A percentile compares a stretch with the other conserved stretches of the same genome.
phyloP scores from a whole-genome alignment of 2,888 invertebrate species.

The Agriotes lineatus region DNA sequence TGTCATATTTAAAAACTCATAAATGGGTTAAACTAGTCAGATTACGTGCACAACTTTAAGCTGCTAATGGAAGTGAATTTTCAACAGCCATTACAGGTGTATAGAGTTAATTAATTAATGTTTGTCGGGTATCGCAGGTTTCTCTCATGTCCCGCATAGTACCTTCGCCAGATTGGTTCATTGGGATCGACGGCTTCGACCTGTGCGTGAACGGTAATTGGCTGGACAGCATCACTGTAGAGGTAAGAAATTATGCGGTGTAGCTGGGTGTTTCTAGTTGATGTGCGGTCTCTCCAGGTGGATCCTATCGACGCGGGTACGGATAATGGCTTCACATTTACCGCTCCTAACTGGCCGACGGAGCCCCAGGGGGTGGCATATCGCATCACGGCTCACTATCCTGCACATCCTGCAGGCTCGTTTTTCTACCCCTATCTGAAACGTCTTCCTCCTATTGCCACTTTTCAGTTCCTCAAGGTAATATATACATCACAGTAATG shows the following conservation, averaged over 20 bases:
- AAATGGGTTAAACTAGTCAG: too few species aligned
- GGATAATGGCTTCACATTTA: slow-evolving; percentile 95
- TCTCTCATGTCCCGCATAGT: slow-evolving; percentile 92
- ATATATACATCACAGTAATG: slow-evolving; percentile 19
- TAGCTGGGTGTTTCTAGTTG: slow-evolving; percentile 26
- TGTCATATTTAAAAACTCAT: too few species aligned
- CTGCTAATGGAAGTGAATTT: too few species aligned
- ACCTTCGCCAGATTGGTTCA: slow-evolving; percentile 96
- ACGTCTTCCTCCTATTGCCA: slow-evolving; percentile 89
- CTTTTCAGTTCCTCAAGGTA: slow-evolving; percentile 93
- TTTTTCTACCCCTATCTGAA: slow-evolving; percentile 94
- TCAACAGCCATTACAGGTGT: too few species aligned
- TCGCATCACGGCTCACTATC: slow-evolving; percentile 89
- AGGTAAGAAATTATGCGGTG: slow-evolving; percentile 70
- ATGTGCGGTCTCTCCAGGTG: slow-evolving; percentile 70
- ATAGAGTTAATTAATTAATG: slow-evolving; percentile 46
- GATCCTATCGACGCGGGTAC: slow-evolving; percentile 94
- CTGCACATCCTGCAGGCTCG: slow-evolving; percentile 92
- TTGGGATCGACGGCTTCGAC: slow-evolving; percentile 91
- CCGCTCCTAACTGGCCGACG: slow-evolving; percentile 96
- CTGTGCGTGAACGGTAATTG: slow-evolving; percentile 93
- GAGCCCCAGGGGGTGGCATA: slow-evolving; percentile 90
- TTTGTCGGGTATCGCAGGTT: slow-evolving; percentile 71
- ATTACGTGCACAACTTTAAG: too few species aligned
- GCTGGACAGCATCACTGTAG: slow-evolving; percentile 90